Base-by-base conservation (phyloP, 2,113 vertebrate species). In the Psammodynastes pulverulentus region DNA sequence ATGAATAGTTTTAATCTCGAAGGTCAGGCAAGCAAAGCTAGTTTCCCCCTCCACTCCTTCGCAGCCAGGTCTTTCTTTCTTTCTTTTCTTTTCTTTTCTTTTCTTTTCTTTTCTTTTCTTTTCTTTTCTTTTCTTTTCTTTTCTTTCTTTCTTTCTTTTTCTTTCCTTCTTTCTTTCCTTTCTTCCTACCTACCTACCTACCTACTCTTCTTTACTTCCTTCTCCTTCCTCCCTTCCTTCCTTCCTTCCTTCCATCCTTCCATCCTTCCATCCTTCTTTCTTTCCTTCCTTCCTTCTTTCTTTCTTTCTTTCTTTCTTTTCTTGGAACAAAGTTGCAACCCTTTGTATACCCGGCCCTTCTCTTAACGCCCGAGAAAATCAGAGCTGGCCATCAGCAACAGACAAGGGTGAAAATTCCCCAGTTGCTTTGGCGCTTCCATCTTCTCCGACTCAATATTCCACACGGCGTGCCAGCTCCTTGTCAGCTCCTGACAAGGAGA, bases 1-100 rank as follows among this genome's bases (percentile, higher is more conserved):
- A 98, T 98, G 95, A 95, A 97, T 97, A 97, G 94, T 97, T 95
- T 94, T 96, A 48, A 97, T 94, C 92, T 94, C 92, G 94, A 91
- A 95, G 96, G 46, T 56, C 26, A 62, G 95, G 96, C 96, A 94
- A 97, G 96, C 94, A 91, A 46, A 97, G 97, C 97, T 97, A 34
- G 51, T 52, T 13, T 67, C 12, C 58, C 29, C 29, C 29, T 62
- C 58, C 58, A 13, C 58, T 67, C 10, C 29, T 67, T 67, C 2
- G 12, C 58, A n/a, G 58, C 29, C 58, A 67, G 58, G 58, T 29
- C 3, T 58, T 58, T 26, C 24, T 58, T 24, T 52, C 15, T 17
- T 13, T 52, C 26, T 4, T 58, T 56, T 56, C 23, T 56, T 56
- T 8, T n/a, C n/a, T n/a, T n/a, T n/a, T n/a, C n/a, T n/a, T n/a